Evolutionary conservation across 2,888 invertebrate genomes (phyloP).

Genomic region (Nesidiocoris tenuis): DNA sequence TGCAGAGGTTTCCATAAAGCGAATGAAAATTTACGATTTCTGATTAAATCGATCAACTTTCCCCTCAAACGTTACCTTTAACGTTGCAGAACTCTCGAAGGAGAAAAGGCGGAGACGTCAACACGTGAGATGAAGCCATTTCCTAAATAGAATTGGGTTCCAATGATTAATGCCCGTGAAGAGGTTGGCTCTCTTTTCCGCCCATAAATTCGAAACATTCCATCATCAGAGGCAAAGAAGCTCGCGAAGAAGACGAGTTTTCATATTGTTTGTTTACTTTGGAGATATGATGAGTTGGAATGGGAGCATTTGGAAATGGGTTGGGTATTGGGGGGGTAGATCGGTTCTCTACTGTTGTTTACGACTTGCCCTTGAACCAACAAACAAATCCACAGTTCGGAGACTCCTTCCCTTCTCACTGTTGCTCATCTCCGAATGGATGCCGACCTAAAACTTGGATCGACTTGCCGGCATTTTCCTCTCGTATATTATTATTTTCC

Average conservation of each 20-base stretch:
- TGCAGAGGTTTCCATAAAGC: no score
- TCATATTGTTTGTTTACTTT: neutral
- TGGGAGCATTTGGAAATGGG: no score
- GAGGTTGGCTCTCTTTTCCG: neutral
- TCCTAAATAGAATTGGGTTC: no score
- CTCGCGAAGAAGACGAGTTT: neutral
- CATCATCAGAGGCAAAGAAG: neutral
- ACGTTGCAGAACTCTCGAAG: no score
- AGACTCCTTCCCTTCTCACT: neutral
- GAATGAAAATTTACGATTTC: no score
- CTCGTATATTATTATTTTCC: no score
- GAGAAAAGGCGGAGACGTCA: no score
- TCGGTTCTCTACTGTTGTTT: neutral
- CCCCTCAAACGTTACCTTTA: no score
- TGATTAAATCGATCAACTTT: no score
- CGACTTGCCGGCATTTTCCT: neutral
- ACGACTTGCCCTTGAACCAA: neutral
- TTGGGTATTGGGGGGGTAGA: neutral
- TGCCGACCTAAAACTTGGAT: neutral
- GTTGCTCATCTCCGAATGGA: neutral
- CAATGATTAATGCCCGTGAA: neutral
- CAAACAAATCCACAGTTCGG: neutral
- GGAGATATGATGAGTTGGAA: neutral
- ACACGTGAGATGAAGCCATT: no score
- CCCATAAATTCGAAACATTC: neutral